Evolutionary conservation across 2,797 vertebrate species (phyloP).

Genomic region (Rhodeus uyekii): DNA sequence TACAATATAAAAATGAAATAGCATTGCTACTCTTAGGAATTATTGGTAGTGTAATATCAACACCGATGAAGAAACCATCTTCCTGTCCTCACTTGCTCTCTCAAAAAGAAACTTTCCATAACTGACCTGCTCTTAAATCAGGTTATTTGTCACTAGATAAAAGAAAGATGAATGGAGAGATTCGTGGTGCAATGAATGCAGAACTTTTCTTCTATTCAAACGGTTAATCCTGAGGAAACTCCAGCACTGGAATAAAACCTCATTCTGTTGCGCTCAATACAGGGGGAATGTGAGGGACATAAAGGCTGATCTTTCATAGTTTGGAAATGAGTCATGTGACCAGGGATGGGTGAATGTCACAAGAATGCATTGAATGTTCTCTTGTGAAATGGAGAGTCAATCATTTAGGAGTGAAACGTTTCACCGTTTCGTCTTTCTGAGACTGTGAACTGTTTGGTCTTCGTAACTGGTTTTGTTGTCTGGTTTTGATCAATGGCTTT

Average conservation of each 20-base stretch:
- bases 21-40: not conserved
- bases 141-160: not conserved
- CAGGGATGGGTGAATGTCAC: not conserved
- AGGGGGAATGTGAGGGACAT: not conserved
- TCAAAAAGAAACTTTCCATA: not conserved
- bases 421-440: not conserved
- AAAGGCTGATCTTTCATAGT: not conserved
- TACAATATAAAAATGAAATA: not conserved
- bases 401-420: not conserved
- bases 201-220: constrained; percentile 6
- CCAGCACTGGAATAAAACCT: not conserved
- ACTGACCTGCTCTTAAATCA: not conserved
- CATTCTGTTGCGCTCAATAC: not conserved
- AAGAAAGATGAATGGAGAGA: constrained; percentile 9
- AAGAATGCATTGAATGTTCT: not conserved
- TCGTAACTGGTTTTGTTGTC: not conserved
- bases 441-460: not conserved
- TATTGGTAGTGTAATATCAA: not conserved
- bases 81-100: not conserved
- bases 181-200: not conserved
- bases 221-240: not conserved
- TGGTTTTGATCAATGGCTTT: not conserved
- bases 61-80: not conserved
- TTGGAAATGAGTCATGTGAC: not conserved
- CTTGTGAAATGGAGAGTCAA: not conserved